Percentiles rank a stretch among this genome's conserved stretches.
Conservation (phyloP, 2,888 invertebrate genomes). For the Galerucella pusilla region DNA sequence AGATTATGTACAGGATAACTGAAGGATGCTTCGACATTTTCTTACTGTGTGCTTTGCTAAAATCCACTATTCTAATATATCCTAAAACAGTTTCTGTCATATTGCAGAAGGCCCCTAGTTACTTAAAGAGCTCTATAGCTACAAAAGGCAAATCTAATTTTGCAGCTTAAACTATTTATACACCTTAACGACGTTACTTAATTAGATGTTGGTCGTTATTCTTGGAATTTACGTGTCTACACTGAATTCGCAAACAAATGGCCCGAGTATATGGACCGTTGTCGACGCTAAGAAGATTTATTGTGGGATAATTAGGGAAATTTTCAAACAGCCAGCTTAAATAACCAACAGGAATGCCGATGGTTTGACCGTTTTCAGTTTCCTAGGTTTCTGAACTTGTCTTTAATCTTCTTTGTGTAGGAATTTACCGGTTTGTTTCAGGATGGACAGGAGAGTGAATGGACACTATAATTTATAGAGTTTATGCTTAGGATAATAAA, state of each 20-base stretch:
- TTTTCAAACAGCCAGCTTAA: conserved; percentile 22
- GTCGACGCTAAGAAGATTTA: conserved; percentile 29
- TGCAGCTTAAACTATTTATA: conserved; percentile 38
- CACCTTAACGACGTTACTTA: conserved; percentile 40
- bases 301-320: conserved; percentile 31
- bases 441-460: no score
- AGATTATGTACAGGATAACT: no score
- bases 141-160: conserved; percentile 36
- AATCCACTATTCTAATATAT: conserved; percentile 21
- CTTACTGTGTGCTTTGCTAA: background rate
- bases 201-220: conserved; percentile 38
- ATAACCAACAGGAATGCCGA: conserved; percentile 26
- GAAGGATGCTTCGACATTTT: background rate
- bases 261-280: conserved; percentile 22
- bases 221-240: conserved; percentile 39
- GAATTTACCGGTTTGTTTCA: no score
- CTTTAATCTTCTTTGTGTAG: background rate
- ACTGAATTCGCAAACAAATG: conserved; percentile 32
- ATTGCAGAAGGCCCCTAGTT: conserved; percentile 20
- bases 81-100: conserved; percentile 17
- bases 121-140: background rate
- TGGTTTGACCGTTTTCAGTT: conserved; percentile 20
- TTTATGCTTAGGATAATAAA: no score
- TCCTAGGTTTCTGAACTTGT: conserved; percentile 5
- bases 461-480: no score